Evolutionary conservation across 2,888 invertebrate genomes (phyloP).

Genomic region (Lymantria monacha): DNA sequence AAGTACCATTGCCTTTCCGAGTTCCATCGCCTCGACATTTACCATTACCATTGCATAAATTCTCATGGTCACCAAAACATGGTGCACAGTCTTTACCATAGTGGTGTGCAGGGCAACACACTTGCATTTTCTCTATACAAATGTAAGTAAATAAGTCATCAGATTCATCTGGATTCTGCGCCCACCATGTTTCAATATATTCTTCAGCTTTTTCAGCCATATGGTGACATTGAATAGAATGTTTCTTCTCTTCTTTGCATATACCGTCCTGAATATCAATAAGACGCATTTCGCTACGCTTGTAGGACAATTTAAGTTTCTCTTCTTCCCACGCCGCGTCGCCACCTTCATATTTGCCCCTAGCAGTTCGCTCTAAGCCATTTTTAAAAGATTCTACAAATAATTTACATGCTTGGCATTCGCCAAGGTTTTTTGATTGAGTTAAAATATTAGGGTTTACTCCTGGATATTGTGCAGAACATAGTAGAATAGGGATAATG

Average conservation of each 20-base stretch:
- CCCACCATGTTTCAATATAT: slow-evolving; percentile 94
- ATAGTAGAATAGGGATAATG: slow-evolving; percentile 36
- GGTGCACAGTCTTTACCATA: slow-evolving; percentile 91
- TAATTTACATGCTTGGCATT: slow-evolving; percentile 89
- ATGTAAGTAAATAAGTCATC: slow-evolving; percentile 82
- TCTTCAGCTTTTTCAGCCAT: slow-evolving; percentile 92
- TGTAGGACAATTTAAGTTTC: slow-evolving; percentile 90
- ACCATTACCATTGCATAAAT: slow-evolving; percentile 92
- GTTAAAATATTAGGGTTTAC: slow-evolving; percentile 54
- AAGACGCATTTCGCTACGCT: slow-evolving; percentile 93
- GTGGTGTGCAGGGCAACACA: slow-evolving; percentile 93
- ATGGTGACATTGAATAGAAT: slow-evolving; percentile 91
- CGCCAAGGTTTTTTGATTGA: slow-evolving; percentile 82
- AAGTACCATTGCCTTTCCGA: slow-evolving; percentile 95
- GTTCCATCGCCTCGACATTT: slow-evolving; percentile 93
- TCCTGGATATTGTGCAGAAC: slow-evolving; percentile 46
- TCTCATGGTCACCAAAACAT: slow-evolving; percentile 88
- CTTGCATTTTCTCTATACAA: slow-evolving; percentile 88
- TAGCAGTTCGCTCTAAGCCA: slow-evolving; percentile 91
- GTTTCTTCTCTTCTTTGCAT: slow-evolving; percentile 88
- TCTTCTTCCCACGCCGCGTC: slow-evolving; percentile 97
- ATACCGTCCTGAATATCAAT: slow-evolving; percentile 95
- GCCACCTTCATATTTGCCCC: slow-evolving; percentile 95
- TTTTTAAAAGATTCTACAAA: slow-evolving; percentile 89
- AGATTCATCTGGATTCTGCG: slow-evolving; percentile 73